phyloP scores from a whole-genome alignment of 2,888 invertebrate genomes.

The Caenorhabditis sulstoni region DNA sequence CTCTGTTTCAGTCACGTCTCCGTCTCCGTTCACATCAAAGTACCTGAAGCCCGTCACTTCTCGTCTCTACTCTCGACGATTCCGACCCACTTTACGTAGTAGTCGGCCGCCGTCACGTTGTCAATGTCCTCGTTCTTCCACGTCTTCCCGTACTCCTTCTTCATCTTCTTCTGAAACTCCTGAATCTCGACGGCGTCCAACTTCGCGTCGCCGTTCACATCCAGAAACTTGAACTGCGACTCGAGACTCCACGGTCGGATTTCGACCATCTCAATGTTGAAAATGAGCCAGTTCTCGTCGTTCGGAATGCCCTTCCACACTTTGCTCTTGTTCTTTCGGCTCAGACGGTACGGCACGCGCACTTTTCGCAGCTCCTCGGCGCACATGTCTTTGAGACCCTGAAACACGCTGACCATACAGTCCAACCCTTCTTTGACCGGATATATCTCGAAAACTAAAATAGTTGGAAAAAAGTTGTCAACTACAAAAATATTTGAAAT shows the following conservation, averaged over 20 bases:
- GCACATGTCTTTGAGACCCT: conserved; percentile 78
- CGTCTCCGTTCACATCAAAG: conserved; percentile 78
- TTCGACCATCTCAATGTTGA: conserved; percentile 76
- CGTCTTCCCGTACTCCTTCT: conserved; percentile 77
- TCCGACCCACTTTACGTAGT: conserved; percentile 78
- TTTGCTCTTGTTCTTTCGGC: conserved; percentile 77
- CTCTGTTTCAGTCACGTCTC: conserved; percentile 67
- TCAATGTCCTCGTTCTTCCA: conserved; percentile 80
- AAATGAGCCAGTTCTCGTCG: conserved; percentile 80
- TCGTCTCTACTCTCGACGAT: too few relatives aligned
- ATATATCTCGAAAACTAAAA: too few relatives aligned
- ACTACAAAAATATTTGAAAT: too few relatives aligned
- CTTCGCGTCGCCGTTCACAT: conserved; percentile 74
- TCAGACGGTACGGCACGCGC: conserved; percentile 78
- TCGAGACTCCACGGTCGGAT: conserved; percentile 72
- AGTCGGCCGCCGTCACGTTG: conserved; percentile 73
- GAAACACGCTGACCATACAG: too few relatives aligned
- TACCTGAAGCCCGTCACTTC: conserved; percentile 66
- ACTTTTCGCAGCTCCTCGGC: conserved; percentile 78
- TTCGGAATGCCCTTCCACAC: conserved; percentile 80
- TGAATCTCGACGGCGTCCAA: conserved; percentile 71
- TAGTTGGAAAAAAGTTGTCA: too few relatives aligned
- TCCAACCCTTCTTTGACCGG: too few relatives aligned
- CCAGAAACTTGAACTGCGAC: conserved; percentile 76
- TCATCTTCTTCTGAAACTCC: conserved; percentile 69